These are phyloP conservation scores for Alectura lathami DNA, from an alignment of 2,113 vertebrate genomes.

Conservation along the genomic window DNA sequence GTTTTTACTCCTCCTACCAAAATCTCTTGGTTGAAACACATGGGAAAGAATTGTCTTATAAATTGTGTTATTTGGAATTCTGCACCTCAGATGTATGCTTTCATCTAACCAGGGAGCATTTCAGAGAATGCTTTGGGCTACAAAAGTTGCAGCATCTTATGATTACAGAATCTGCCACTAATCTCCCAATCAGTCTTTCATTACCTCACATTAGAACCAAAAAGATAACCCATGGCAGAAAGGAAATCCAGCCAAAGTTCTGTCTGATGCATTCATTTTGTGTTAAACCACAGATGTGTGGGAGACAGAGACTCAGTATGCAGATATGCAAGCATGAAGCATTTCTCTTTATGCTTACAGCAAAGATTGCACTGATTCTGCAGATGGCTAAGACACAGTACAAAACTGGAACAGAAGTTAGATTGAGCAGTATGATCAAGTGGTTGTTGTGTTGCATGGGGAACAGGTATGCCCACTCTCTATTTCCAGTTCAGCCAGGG, in stretches of 20 bases:
- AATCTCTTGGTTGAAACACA: not conserved
- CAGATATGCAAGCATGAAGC: conserved; percentile 3
- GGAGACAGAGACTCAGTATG: conserved; percentile 14
- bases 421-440: not conserved
- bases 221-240: conserved; percentile 38
- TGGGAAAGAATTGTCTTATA: not conserved
- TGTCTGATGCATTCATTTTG: not conserved
- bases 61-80: not conserved
- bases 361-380: not conserved
- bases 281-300: not conserved
- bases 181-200: conserved; percentile 47
- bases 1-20: not conserved
- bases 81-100: not conserved
- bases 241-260: not conserved
- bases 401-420: not conserved
- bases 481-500: not conserved
- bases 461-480: not conserved
- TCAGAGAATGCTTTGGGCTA: not conserved
- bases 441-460: not conserved
- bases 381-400: not conserved
- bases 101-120: not conserved
- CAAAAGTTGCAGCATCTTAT: not conserved
- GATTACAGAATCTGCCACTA: not conserved
- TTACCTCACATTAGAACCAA: conserved; percentile 34
- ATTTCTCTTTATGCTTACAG: conserved; percentile 8